Evolutionary conservation across 2,888 invertebrate genomes (phyloP).

Genomic region (Eupithecia abbreviata): DNA sequence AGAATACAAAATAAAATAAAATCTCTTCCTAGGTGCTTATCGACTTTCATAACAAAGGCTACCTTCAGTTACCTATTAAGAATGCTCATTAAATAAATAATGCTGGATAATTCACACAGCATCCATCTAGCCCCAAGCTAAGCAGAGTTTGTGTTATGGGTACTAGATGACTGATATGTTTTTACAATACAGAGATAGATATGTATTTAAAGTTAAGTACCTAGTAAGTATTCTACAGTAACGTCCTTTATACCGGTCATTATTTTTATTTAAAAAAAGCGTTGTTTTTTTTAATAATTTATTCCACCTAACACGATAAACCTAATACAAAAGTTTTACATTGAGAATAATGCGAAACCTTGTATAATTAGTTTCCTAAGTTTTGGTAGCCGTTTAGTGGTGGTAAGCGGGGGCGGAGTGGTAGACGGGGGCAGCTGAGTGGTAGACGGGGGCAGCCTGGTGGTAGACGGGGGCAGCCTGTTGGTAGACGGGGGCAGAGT

Average conservation of each 20-base stretch:
- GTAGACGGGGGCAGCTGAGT: conserved; percentile 58
- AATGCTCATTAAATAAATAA: too few relatives aligned
- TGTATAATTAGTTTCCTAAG: conserved; percentile 52
- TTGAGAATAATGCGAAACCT: conserved; percentile 53
- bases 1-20: too few relatives aligned
- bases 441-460: conserved; percentile 63
- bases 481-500: conserved; percentile 66
- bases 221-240: background rate
- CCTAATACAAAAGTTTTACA: conserved; percentile 44
- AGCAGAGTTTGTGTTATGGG: too few relatives aligned
- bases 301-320: conserved; percentile 58
- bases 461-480: conserved; percentile 64
- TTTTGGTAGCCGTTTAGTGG: conserved; percentile 70
- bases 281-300: conserved; percentile 53
- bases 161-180: too few relatives aligned
- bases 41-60: too few relatives aligned
- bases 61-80: too few relatives aligned
- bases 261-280: background rate
- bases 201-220: too few relatives aligned
- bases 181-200: too few relatives aligned
- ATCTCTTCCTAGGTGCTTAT: too few relatives aligned
- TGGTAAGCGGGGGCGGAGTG: conserved; percentile 64
- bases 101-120: too few relatives aligned
- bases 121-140: too few relatives aligned
- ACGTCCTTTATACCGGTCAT: background rate